A percentile compares a stretch with the other conserved stretches of the same genome.
Evolutionary conservation across 2,113 vertebrate genomes (phyloP).

Genomic region (Coregonus clupeaformis): DNA sequence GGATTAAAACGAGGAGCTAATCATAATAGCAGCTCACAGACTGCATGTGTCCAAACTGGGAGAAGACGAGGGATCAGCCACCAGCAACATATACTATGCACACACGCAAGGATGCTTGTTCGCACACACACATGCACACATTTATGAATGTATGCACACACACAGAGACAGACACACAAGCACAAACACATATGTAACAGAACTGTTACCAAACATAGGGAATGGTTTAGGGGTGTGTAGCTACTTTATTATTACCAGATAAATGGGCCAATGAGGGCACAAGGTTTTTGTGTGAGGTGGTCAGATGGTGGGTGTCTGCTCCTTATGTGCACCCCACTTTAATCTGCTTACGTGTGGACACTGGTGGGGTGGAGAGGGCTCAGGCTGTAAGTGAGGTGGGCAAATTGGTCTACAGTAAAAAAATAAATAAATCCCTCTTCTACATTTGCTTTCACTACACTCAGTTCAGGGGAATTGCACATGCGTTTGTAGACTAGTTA

Average conservation of each 20-base stretch:
- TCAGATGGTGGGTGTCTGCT: constrained; percentile 29
- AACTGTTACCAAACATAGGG: not conserved
- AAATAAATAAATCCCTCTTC: too few species aligned
- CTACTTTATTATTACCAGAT: too few species aligned
- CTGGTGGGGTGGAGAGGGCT: not conserved
- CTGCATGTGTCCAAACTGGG: constrained; percentile 30
- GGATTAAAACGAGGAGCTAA: constrained; percentile 35
- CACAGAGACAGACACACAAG: too few species aligned
- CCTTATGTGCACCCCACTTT: constrained; percentile 19
- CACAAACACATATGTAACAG: not conserved
- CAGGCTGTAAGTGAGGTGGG: not conserved
- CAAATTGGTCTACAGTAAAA: not conserved
- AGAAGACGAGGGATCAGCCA: constrained; percentile 18
- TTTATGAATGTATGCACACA: not conserved
- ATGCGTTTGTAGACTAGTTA: not conserved
- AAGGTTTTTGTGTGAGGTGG: not conserved
- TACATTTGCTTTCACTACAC: not conserved
- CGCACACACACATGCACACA: not conserved
- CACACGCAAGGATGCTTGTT: not conserved
- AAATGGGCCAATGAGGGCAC: too few species aligned
- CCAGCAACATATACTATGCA: not conserved
- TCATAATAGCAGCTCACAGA: constrained; percentile 40
- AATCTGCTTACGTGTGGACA: constrained; percentile 69
- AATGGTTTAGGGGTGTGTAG: too few species aligned
- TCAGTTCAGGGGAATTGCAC: too few species aligned